phyloP scores from a whole-genome alignment of 1,140 invertebrate species.

The Drosophila pachea region DNA sequence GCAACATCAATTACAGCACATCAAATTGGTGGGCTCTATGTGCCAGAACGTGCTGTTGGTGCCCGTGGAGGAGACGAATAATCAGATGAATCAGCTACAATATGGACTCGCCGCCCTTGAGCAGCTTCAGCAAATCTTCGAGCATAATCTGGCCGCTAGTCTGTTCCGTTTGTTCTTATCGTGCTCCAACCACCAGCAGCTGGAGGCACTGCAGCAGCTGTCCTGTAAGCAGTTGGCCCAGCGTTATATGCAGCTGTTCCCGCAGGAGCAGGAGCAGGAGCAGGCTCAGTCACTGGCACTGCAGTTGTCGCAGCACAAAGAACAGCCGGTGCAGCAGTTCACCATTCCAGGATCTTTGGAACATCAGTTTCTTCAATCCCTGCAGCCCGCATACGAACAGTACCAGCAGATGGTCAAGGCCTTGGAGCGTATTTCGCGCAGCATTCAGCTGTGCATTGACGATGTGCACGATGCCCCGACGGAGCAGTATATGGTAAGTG shows the following conservation, averaged over 20 bases:
- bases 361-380: conserved; percentile 31
- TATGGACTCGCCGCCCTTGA: conserved; percentile 23
- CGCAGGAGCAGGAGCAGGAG: conserved; percentile 7
- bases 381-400: conserved; percentile 46
- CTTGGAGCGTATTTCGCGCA: conserved; percentile 17
- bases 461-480: conserved; percentile 38
- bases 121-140: conserved; percentile 44
- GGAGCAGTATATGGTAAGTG: conserved; percentile 49
- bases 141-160: conserved; percentile 44
- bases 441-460: conserved; percentile 45
- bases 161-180: conserved; percentile 46
- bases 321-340: background rate
- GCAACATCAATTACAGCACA: conserved; percentile 57
- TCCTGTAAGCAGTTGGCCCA: conserved; percentile 10
- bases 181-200: conserved; percentile 34
- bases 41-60: conserved; percentile 30
- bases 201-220: conserved; percentile 34
- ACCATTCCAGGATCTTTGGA: conserved; percentile 3
- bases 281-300: too few relatives aligned
- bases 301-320: background rate
- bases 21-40: conserved; percentile 57
- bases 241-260: conserved; percentile 1
- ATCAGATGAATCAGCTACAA: conserved; percentile 38
- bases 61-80: conserved; percentile 24
- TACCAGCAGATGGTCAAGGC: conserved; percentile 30